Conservation (phyloP, 2,797 vertebrate genomes). For the Acropternis orthonyx region DNA sequence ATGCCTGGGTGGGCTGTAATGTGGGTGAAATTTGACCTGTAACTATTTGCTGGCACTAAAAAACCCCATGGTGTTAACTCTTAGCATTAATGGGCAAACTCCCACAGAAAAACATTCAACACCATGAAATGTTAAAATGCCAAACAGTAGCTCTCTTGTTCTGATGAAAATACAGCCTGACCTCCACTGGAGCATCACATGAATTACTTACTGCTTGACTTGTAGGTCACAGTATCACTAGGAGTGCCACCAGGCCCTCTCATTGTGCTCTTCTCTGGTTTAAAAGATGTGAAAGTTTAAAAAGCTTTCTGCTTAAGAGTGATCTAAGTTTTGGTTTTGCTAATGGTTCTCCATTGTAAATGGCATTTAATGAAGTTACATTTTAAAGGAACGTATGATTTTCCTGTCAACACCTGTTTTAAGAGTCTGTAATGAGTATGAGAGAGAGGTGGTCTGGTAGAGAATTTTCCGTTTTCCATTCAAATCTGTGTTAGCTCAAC, state of each 20-base stretch:
- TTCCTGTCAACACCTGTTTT: background rate
- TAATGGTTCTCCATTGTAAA: background rate
- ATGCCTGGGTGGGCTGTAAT: slow-evolving; percentile 28
- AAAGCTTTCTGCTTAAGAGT: background rate
- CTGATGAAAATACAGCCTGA: slow-evolving; percentile 2
- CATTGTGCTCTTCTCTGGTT: background rate
- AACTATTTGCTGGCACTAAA: slow-evolving; percentile 43
- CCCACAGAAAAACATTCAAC: background rate
- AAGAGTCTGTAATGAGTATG: background rate
- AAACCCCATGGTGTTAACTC: background rate
- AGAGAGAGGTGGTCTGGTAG: background rate
- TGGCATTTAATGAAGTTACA: background rate
- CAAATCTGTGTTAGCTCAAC: background rate
- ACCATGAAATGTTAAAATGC: slow-evolving; percentile 1
- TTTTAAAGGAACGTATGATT: background rate
- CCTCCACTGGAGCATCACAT: background rate
- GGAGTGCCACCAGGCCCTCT: background rate
- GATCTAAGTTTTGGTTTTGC: background rate
- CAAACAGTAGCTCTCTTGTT: slow-evolving; percentile 1
- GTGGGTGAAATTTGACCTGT: slow-evolving; percentile 44
- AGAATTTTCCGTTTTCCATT: background rate
- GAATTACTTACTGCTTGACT: background rate
- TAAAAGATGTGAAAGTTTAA: background rate
- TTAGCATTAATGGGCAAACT: slow-evolving; percentile 4
- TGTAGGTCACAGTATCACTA: background rate